phyloP scores from a whole-genome alignment of 2,797 vertebrate genomes.

The Labroides dimidiatus region DNA sequence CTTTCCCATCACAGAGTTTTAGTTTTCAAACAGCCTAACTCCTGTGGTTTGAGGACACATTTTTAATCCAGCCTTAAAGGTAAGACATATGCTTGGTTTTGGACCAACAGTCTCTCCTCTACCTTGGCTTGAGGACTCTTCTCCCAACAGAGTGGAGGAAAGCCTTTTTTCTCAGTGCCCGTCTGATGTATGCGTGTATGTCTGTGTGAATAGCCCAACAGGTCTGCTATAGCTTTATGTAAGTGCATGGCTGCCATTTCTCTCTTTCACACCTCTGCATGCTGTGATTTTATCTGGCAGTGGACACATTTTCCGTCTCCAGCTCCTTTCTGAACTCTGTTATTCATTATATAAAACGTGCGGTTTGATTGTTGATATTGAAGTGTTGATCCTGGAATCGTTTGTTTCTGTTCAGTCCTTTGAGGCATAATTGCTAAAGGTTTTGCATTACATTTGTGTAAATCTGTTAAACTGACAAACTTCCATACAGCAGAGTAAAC shows the following conservation, averaged over 20 bases:
- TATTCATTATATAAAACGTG: background rate
- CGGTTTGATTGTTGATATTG: background rate
- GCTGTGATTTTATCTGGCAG: slow-evolving; percentile 7
- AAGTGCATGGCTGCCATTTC: background rate
- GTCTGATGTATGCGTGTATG: background rate
- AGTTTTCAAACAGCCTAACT: background rate
- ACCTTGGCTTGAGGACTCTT: background rate
- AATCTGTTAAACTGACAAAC: background rate
- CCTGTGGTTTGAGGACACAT: background rate
- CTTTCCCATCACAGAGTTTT: background rate
- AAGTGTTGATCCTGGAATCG: background rate
- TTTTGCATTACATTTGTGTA: background rate
- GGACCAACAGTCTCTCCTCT: slow-evolving; percentile 1
- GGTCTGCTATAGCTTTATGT: background rate
- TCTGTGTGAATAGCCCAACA: background rate
- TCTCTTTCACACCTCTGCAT: slow-evolving; percentile 4
- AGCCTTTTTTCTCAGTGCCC: background rate
- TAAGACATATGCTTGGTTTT: background rate
- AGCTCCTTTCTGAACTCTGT: background rate
- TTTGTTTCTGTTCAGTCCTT: background rate
- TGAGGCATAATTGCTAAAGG: background rate
- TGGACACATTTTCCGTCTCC: background rate
- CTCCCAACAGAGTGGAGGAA: background rate
- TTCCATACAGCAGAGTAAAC: background rate
- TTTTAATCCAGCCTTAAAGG: slow-evolving; percentile 10